Evolutionary conservation across 2,888 invertebrate genomes (phyloP).

Genomic region (Pristionchus arcanus): DNA sequence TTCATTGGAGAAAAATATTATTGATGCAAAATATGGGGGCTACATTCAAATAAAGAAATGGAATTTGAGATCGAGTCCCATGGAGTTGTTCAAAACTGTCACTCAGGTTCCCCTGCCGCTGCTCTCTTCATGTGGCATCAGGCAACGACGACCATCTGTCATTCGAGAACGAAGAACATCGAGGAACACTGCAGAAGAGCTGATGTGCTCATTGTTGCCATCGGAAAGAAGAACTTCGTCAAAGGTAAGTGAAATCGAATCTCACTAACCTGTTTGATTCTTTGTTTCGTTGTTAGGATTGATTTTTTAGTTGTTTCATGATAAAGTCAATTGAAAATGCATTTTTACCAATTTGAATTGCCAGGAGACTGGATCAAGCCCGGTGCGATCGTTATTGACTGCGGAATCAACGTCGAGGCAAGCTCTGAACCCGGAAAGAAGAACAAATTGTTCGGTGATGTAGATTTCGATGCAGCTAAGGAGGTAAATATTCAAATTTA

Average conservation of each 20-base stretch:
- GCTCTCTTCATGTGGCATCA: slow-evolving; percentile 96
- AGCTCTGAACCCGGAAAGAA: slow-evolving; percentile 66
- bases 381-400: slow-evolving; percentile 98
- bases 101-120: slow-evolving; percentile 90
- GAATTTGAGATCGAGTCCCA: too few relatives aligned
- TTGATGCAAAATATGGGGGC: too few relatives aligned
- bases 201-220: slow-evolving; percentile 96
- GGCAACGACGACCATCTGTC: slow-evolving; percentile 97
- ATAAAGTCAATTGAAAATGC: too few relatives aligned
- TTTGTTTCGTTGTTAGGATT: too few relatives aligned
- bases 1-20: too few relatives aligned
- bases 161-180: slow-evolving; percentile 88
- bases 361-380: slow-evolving; percentile 92
- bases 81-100: background rate
- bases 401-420: slow-evolving; percentile 89
- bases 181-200: slow-evolving; percentile 83
- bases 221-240: slow-evolving; percentile 92
- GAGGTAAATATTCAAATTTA: slow-evolving; percentile 81
- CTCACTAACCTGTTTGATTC: too few relatives aligned
- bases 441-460: slow-evolving; percentile 89
- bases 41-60: too few relatives aligned
- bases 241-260: slow-evolving; percentile 83
- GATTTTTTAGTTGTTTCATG: too few relatives aligned
- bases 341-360: background rate
- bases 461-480: slow-evolving; percentile 87